Evolutionary conservation across 2,113 vertebrate genomes (phyloP), one percentile per base, ranked within the genome.

Genomic region (Anoura caudifer): DNA sequence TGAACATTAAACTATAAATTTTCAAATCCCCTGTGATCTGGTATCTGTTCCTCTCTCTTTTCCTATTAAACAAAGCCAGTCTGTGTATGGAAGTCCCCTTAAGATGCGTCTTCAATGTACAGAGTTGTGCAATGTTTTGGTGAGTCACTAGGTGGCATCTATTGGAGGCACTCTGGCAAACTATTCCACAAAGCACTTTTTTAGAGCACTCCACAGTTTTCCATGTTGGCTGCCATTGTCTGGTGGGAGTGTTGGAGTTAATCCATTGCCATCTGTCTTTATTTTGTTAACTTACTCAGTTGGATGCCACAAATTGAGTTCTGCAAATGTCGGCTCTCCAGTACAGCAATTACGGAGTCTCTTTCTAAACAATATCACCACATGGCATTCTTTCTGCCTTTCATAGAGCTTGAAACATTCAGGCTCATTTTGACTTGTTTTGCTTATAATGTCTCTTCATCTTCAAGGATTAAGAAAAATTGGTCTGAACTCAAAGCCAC

Each of bases 261-360:
- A 97, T 97, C 97, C 97, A 96, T 88, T 70, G 87, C 97, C 97
- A 98, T 97, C 97, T 98, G 97, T 96, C 97, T 97, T 97, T 97
- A 97, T 97, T 98, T 98, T 98, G 97, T 96, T 97, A 97, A 95
- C 94, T 92, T 96, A 90, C 96, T 96, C 97, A 97, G 97, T 97
- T 86, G 79, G 97, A 97, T 63, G 90, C 97, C 97, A 97, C 93
- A 96, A 97, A 92, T 70, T 96, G 95, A 91, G 96, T 95, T 95
- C 97, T 92, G 94, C 97, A 97, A 97, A 98, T 96, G 93, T 90
- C 61, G 63, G 47, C 86, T 96, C 92, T 95, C 73, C 89, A 82
- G 81, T 86, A 81, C 47, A 45, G 97, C 95, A 96, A 96, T 97
- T 95, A 94, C 33, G 2, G 0, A 95, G 75, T 84, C 94, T 91